These are phyloP conservation scores for Plodia interpunctella DNA, from an alignment of 1,140 invertebrate genomes.

Conservation along the genomic window DNA sequence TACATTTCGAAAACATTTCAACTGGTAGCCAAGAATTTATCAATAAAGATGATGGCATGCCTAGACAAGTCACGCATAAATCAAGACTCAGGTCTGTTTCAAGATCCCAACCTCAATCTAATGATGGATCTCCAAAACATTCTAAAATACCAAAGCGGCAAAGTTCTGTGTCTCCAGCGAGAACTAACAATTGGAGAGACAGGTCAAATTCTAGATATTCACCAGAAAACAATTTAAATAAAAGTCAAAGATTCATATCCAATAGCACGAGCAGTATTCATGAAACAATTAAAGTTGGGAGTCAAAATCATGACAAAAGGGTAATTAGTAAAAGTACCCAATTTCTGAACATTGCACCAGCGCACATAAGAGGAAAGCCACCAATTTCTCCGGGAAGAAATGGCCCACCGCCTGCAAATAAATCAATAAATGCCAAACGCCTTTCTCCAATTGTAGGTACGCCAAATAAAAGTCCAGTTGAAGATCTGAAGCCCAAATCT, in stretches of 20 bases:
- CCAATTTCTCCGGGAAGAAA: conserved; percentile 68
- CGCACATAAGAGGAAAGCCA: conserved; percentile 66
- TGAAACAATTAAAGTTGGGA: conserved; percentile 63
- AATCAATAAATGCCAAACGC: conserved; percentile 64
- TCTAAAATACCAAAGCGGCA: conserved; percentile 74
- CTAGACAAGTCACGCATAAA: conserved; percentile 52
- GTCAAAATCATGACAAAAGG: conserved; percentile 55
- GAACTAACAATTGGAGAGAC: conserved; percentile 36
- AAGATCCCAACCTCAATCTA: conserved; percentile 69
- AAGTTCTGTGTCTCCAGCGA: conserved; percentile 62
- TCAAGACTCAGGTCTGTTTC: conserved; percentile 55
- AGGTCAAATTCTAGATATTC: conserved; percentile 34
- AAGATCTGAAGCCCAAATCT: conserved; percentile 48
- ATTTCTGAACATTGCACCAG: conserved; percentile 49
- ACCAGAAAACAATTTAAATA: conserved; percentile 45
- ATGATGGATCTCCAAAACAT: conserved; percentile 64
- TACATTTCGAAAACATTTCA: conserved; percentile 55
- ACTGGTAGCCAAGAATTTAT: conserved; percentile 38
- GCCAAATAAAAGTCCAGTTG: conserved; percentile 67
- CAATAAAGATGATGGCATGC: conserved; percentile 33
- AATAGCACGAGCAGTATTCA: conserved; percentile 74
- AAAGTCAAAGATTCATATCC: conserved; percentile 68
- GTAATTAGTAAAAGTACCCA: conserved; percentile 65
- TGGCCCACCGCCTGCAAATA: conserved; percentile 69
- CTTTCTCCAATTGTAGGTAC: conserved; percentile 74